These are phyloP conservation scores for Xestoiulus laeticollis DNA, from an alignment of 2,888 invertebrate genomes.

Conservation along the genomic window DNA sequence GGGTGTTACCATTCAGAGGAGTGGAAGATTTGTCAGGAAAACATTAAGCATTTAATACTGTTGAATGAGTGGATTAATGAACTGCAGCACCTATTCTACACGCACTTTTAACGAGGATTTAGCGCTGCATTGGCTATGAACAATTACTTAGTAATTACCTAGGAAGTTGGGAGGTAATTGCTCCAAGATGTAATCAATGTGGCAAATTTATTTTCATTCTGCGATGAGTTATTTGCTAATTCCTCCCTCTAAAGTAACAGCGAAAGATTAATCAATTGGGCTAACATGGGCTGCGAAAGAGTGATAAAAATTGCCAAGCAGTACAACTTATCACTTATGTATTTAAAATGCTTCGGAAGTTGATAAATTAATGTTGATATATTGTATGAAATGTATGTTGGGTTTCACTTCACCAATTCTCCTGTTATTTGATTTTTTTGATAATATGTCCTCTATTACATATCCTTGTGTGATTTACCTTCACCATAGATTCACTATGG, in stretches of 20 bases:
- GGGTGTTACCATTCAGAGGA: neutral
- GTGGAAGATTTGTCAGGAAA: conserved; percentile 40
- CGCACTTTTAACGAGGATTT: conserved; percentile 24
- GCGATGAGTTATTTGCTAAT: conserved; percentile 53
- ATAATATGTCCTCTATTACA: too few relatives aligned
- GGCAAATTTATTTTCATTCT: conserved; percentile 52
- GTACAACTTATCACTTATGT: neutral
- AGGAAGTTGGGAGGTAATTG: conserved; percentile 46
- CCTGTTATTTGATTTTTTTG: neutral
- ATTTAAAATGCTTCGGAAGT: neutral
- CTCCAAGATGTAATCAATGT: conserved; percentile 50
- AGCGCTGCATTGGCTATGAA: conserved; percentile 48
- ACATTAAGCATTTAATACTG: conserved; percentile 40
- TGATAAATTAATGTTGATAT: neutral
- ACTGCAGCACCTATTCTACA: neutral
- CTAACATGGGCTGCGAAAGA: conserved; percentile 12
- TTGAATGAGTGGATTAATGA: conserved; percentile 29
- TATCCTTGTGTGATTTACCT: too few relatives aligned
- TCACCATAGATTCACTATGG: too few relatives aligned
- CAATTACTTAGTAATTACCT: conserved; percentile 51
- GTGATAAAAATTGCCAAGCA: conserved; percentile 43
- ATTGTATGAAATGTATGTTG: neutral
- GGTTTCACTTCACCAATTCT: neutral
- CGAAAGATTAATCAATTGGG: conserved; percentile 46
- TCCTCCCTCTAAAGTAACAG: conserved; percentile 6